These are phyloP conservation scores for Sphaerodactylus townsendi DNA, from an alignment of 2,113 vertebrate genomes.

Conservation along the genomic window DNA sequence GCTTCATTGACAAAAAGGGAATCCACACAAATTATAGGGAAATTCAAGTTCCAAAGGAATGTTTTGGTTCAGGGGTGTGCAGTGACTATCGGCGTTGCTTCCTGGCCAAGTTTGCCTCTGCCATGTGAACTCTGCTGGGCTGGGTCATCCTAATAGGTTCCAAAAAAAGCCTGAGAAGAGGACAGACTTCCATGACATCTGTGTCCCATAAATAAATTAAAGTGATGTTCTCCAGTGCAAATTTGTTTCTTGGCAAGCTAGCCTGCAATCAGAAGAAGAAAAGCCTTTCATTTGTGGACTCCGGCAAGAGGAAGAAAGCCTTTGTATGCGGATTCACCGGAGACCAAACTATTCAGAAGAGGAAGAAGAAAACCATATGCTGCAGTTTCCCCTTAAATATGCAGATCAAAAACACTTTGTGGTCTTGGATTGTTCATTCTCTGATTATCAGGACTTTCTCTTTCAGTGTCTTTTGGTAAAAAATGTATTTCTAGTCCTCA, in stretches of 20 bases:
- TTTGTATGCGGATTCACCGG: slow-evolving; percentile 75
- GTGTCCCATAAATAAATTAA: slow-evolving; percentile 86
- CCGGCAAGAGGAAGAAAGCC: slow-evolving; percentile 78
- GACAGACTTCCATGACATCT: slow-evolving; percentile 82
- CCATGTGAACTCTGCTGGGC: slow-evolving; percentile 77
- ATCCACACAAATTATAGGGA: slow-evolving; percentile 80
- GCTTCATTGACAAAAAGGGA: slow-evolving; percentile 82
- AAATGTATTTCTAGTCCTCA: not conserved
- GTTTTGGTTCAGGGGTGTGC: slow-evolving; percentile 80
- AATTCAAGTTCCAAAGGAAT: slow-evolving; percentile 79
- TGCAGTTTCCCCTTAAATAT: slow-evolving; percentile 52
- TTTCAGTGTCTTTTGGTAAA: not conserved
- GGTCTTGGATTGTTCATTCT: not conserved
- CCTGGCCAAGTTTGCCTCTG: slow-evolving; percentile 72
- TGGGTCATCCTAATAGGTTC: slow-evolving; percentile 75
- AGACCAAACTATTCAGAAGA: slow-evolving; percentile 81
- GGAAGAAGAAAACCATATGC: slow-evolving; percentile 78
- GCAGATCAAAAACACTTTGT: slow-evolving; percentile 35
- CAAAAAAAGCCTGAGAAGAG: slow-evolving; percentile 75
- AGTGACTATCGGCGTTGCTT: slow-evolving; percentile 78
- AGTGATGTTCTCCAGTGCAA: slow-evolving; percentile 82
- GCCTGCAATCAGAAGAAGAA: slow-evolving; percentile 79
- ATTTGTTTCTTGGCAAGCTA: slow-evolving; percentile 83
- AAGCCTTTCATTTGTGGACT: slow-evolving; percentile 81
- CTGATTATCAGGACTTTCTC: not conserved